Percentiles rank a stretch among this genome's conserved stretches.
phyloP scores from a whole-genome alignment of 2,888 invertebrate genomes.

The Terebella lapidaria region DNA sequence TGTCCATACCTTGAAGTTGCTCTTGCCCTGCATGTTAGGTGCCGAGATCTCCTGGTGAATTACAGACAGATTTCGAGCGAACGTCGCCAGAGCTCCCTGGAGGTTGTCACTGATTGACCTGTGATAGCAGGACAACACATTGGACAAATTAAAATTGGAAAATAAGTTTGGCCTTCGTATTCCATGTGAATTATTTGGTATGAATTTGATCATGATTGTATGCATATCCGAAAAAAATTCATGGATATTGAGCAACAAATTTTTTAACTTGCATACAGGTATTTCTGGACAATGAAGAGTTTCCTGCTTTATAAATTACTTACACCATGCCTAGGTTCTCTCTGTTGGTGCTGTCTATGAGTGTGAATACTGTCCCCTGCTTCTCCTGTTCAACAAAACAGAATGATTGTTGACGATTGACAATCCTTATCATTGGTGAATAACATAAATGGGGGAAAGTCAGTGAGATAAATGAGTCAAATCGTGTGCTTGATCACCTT shows the following conservation, averaged over 20 bases:
- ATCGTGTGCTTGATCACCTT: conserved; percentile 33
- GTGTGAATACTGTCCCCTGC: conserved; percentile 50
- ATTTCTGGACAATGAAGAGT: background rate
- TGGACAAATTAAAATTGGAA: background rate
- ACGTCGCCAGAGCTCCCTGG: conserved; percentile 47
- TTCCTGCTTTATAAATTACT: conserved; percentile 25
- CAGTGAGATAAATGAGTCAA: background rate
- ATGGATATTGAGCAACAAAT: background rate
- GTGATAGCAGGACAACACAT: conserved; percentile 3
- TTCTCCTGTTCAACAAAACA: conserved; percentile 42
- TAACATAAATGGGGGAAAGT: too few species aligned
- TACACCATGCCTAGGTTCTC: conserved; percentile 52
- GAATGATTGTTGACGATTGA: too few species aligned
- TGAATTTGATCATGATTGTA: background rate
- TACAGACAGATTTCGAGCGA: conserved; percentile 49
- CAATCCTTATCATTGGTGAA: too few species aligned
- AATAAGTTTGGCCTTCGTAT: too few species aligned
- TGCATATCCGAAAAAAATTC: background rate
- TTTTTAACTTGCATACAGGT: background rate
- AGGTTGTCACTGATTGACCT: conserved; percentile 50
- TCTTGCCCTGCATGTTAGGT: conserved; percentile 52
- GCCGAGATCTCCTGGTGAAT: conserved; percentile 53
- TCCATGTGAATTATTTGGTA: background rate
- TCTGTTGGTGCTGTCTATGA: conserved; percentile 50
- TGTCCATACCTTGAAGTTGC: conserved; percentile 50